A percentile compares a stretch with the other conserved stretches of the same genome.
Conservation (phyloP, 1,140 invertebrate species). For the Drosophila tristis region DNA sequence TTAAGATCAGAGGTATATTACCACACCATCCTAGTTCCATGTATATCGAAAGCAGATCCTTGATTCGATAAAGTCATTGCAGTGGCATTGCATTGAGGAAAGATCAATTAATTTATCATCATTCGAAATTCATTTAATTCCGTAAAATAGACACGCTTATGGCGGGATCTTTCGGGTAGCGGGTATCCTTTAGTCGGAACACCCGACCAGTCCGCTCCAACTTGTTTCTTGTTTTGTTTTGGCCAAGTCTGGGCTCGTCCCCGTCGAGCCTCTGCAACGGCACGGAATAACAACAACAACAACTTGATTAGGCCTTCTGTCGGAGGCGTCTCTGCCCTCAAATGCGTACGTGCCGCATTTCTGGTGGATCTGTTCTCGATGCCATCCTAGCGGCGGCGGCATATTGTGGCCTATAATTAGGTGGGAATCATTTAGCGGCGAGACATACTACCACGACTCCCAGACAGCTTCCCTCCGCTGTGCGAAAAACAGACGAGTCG, state of each 20-base stretch:
- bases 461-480: constrained; percentile 27
- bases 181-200: constrained; percentile 26
- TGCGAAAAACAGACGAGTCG: constrained; percentile 1
- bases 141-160: no score
- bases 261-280: no score
- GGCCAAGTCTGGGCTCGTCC: constrained; percentile 30
- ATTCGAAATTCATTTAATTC: no score
- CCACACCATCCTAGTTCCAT: no score
- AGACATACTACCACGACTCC: constrained; percentile 45
- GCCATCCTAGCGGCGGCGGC: constrained; percentile 49
- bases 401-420: constrained; percentile 55
- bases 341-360: constrained; percentile 37
- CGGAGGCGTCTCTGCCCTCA: constrained; percentile 26
- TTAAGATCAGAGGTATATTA: no score
- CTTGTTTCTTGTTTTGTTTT: constrained; percentile 30
- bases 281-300: constrained; percentile 21
- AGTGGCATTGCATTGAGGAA: no score
- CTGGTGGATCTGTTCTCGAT: constrained; percentile 36
- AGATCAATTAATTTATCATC: no score
- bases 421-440: constrained; percentile 57
- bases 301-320: constrained; percentile 53
- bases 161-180: not conserved
- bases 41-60: no score
- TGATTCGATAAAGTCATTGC: no score
- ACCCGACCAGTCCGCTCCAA: not conserved